Evolutionary conservation across 2,113 vertebrate species (phyloP).

Genomic region (Aspidoscelis tigris): DNA sequence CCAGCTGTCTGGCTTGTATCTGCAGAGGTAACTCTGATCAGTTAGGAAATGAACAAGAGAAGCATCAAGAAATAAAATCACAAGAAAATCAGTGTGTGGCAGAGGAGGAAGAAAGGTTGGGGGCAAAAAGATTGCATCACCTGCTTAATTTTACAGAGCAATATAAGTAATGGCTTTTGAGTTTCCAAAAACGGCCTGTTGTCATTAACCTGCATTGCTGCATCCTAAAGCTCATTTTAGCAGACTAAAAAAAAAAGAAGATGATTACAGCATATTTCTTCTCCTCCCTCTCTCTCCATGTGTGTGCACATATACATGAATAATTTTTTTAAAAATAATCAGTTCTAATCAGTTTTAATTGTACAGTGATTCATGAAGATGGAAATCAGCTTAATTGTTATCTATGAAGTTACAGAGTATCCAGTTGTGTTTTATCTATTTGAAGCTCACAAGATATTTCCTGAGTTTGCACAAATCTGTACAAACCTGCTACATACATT

Average conservation of each 20-base stretch:
- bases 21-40: not conserved
- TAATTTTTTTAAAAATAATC: not conserved
- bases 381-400: not conserved
- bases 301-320: too few relatives aligned
- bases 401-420: not conserved
- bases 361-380: not conserved
- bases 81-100: not conserved
- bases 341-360: not conserved
- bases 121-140: not conserved
- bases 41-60: not conserved
- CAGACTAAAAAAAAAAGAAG: not conserved
- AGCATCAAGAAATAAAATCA: not conserved
- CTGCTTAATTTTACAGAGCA: not conserved
- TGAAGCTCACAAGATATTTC: not conserved
- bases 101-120: not conserved
- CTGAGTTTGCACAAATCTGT: not conserved
- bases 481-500: not conserved
- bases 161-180: not conserved
- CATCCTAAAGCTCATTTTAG: too few relatives aligned
- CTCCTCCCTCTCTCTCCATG: not conserved
- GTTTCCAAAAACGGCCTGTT: not conserved
- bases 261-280: not conserved
- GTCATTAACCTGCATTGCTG: not conserved
- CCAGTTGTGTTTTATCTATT: not conserved
- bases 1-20: constrained; percentile 55